Evolutionary conservation across 2,888 invertebrate genomes (phyloP), one percentile per base, ranked within the genome.

Genomic region (Nephrotoma guestfalica): DNA sequence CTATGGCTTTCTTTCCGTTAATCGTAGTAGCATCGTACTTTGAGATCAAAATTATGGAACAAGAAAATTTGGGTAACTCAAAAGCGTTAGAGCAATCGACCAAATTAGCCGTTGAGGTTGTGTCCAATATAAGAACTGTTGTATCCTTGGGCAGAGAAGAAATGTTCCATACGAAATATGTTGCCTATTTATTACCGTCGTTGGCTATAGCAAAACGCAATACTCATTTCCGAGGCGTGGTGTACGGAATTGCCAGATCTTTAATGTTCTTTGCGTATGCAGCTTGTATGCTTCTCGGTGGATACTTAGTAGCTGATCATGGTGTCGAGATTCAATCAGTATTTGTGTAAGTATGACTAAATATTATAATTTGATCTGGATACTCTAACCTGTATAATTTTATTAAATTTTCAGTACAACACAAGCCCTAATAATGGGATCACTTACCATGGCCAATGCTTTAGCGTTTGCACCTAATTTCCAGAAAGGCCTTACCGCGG

Each of bases 51-150:
- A 93, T 96, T 88, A 93, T 95, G 88, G 92, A 92, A 7, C 93
- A 93, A n/a, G 94, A 95, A 90, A 94, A 94, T 86, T 93, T 94
- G 89, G 94, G 94, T 43, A 94, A 94, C 86, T 94, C 95, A 41
- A 93, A 94, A 88, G 94, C 95, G 4, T 93, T 96, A 92, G 95
- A 96, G 90, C 91, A 92, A 30, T 95, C 96, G 87, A 95, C 95
- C 2, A 96, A 95, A 94, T 92, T 96, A 87, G 95, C 96, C 6
- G 95, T 96, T 11, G 96, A 96, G 91, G 96, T 95, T 2, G 95
- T 96, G 0, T 93, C 94, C 4, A 96, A 96, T 89, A 94, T 96
- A 6, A 93, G 96, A 83, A 97, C 97, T 0, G 96, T 96, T 0
- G 95, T 94, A 0, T 95, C 96, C 0, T 90, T 96, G 30, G 95